These are phyloP conservation scores for Solea solea DNA, from an alignment of 2,113 vertebrate species.

Conservation along the genomic window DNA sequence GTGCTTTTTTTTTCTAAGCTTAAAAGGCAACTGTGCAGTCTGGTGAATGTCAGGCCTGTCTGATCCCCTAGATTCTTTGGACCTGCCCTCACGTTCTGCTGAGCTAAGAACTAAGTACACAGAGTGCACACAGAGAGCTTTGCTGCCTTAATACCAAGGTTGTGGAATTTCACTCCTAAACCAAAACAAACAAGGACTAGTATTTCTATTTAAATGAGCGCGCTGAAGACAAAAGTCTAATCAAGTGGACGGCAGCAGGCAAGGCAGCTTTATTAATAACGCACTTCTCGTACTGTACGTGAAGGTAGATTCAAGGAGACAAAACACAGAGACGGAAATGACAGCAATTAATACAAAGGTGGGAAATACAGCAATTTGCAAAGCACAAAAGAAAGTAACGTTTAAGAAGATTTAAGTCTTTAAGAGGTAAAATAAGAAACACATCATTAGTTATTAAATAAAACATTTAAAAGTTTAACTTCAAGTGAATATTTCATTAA, in stretches of 20 bases:
- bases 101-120: conserved; percentile 81
- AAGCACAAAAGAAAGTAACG: conserved; percentile 1
- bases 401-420: too few species aligned
- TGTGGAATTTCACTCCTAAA: conserved; percentile 77
- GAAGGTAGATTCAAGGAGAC: not conserved
- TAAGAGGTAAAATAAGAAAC: too few species aligned
- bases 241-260: conserved; percentile 15
- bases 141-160: conserved; percentile 76
- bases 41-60: conserved; percentile 79
- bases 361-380: not conserved
- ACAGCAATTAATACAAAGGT: too few species aligned
- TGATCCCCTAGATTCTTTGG: conserved; percentile 75
- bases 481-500: too few species aligned
- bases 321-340: not conserved
- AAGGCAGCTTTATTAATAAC: not conserved
- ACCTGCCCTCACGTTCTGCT: conserved; percentile 78
- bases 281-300: not conserved
- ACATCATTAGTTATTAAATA: too few species aligned
- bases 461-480: too few species aligned
- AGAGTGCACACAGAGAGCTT: conserved; percentile 65
- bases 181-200: conserved; percentile 76
- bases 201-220: conserved; percentile 76
- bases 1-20: conserved; percentile 50
- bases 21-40: conserved; percentile 72
- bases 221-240: conserved; percentile 46